A percentile compares a stretch with the other conserved stretches of the same genome.
These are phyloP conservation scores for Epicauta chinensis DNA, from an alignment of 1,140 invertebrate genomes.

Conservation along the genomic window DNA sequence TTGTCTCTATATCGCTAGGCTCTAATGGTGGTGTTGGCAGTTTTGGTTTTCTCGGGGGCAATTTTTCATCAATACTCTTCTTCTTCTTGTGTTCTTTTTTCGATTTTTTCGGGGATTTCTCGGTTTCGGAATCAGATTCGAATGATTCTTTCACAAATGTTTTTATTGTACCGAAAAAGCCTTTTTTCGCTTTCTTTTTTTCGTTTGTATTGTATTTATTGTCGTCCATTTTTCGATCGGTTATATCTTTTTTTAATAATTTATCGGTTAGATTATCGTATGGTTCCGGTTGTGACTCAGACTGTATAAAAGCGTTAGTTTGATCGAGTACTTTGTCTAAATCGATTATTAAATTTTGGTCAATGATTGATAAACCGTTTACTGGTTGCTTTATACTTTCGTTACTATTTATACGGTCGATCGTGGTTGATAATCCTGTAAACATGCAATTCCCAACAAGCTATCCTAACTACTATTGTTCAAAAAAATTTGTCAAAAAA, in stretches of 20 bases:
- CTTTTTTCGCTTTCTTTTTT: constrained; percentile 36
- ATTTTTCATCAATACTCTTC: constrained; percentile 24
- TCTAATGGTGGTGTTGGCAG: constrained; percentile 27
- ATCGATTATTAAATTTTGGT: constrained; percentile 15
- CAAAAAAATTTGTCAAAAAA: not conserved
- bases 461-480: constrained; percentile 36
- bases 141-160: constrained; percentile 36
- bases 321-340: constrained; percentile 24
- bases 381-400: constrained; percentile 29
- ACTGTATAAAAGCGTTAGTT: constrained; percentile 40
- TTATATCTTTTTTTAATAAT: constrained; percentile 13
- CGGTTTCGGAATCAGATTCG: constrained; percentile 41
- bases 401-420: constrained; percentile 34
- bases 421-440: constrained; percentile 41
- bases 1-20: constrained; percentile 14
- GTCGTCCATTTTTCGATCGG: constrained; percentile 9
- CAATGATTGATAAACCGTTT: constrained; percentile 14
- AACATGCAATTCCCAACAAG: constrained; percentile 44
- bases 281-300: constrained; percentile 36
- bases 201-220: constrained; percentile 25
- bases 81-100: constrained; percentile 38
- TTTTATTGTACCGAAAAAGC: constrained; percentile 40
- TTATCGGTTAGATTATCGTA: constrained; percentile 29
- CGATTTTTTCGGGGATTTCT: constrained; percentile 37
- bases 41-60: constrained; percentile 28